Evolutionary conservation across 2,888 invertebrate genomes (phyloP).

Genomic region (Torymus tubicola): DNA sequence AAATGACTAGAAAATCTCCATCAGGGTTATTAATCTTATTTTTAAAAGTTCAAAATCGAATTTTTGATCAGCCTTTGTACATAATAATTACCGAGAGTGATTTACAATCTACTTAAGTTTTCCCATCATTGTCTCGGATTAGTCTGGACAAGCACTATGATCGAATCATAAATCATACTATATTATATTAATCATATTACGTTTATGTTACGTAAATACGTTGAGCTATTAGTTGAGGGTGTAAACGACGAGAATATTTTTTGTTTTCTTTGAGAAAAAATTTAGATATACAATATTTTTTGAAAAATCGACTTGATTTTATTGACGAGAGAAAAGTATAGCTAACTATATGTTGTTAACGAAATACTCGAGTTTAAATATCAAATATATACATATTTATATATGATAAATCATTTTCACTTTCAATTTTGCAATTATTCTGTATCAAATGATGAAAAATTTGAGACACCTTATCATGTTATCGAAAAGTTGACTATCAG

Average conservation of each 20-base stretch:
- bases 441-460: conserved; percentile 38
- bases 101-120: conserved; percentile 74
- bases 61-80: conserved; percentile 59
- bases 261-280: conserved; percentile 45
- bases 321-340: conserved; percentile 14
- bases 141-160: conserved; percentile 39
- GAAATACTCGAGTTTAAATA: conserved; percentile 52
- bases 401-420: conserved; percentile 10
- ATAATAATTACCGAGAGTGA: conserved; percentile 65
- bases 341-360: conserved; percentile 30
- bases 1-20: conserved; percentile 45
- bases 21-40: conserved; percentile 44
- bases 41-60: conserved; percentile 41
- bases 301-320: conserved; percentile 26
- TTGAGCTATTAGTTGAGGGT: neutral
- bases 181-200: conserved; percentile 43
- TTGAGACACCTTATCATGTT: conserved; percentile 32
- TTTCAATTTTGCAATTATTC: conserved; percentile 9
- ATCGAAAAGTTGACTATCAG: conserved; percentile 56
- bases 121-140: conserved; percentile 59
- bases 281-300: conserved; percentile 28
- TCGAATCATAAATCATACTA: conserved; percentile 29
- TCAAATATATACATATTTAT: conserved; percentile 1
- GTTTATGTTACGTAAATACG: conserved; percentile 3
- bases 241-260: conserved; percentile 17